phyloP scores from a whole-genome alignment of 2,113 vertebrate species.

The Pongo abelii region DNA sequence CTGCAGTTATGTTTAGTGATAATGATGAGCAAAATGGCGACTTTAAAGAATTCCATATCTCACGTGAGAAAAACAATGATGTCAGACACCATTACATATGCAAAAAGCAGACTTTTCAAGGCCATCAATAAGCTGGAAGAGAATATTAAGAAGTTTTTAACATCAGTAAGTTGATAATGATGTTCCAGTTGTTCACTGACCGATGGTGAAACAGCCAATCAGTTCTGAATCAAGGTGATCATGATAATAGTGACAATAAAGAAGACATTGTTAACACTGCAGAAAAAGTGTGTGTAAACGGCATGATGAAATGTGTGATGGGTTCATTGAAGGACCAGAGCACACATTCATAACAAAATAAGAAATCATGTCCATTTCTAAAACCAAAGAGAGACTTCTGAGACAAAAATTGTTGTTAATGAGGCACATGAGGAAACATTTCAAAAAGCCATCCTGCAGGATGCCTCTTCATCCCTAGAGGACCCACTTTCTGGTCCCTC shows the following conservation, averaged over 20 bases:
- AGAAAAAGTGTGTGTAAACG: background rate
- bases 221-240: background rate
- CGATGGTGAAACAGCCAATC: background rate
- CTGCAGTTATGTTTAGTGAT: background rate
- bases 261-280: background rate
- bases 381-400: background rate
- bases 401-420: background rate
- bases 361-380: background rate
- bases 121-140: background rate
- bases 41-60: background rate
- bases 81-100: background rate
- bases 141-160: background rate
- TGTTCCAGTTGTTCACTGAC: background rate
- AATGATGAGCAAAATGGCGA: background rate
- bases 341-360: background rate
- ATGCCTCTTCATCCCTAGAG: background rate
- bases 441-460: background rate
- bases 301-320: background rate
- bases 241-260: background rate
- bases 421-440: background rate
- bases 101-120: background rate
- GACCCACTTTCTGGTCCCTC: background rate
- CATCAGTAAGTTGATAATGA: background rate
- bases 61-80: background rate
- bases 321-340: background rate